Conservation (phyloP, 2,888 invertebrate species). For the Venusia cambrica region DNA sequence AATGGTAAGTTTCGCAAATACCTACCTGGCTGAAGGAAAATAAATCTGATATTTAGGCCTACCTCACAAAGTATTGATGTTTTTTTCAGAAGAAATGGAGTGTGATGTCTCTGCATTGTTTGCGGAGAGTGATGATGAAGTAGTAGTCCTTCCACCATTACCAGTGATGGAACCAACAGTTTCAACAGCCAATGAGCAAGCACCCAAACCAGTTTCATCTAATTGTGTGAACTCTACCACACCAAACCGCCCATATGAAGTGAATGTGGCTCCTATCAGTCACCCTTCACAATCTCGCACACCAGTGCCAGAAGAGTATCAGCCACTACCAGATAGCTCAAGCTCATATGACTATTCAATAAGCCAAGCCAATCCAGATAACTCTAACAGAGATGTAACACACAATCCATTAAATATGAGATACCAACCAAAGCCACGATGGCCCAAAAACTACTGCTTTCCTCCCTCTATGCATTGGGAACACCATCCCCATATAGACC, state of each 20-base stretch:
- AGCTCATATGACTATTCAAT: conserved; percentile 60
- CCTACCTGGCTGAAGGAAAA: neutral
- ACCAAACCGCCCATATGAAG: conserved; percentile 54
- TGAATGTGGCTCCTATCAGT: conserved; percentile 49
- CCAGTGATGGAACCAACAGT: conserved; percentile 40
- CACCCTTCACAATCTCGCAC: conserved; percentile 61
- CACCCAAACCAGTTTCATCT: conserved; percentile 55
- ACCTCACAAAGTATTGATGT: conserved; percentile 12
- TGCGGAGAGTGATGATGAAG: conserved; percentile 84
- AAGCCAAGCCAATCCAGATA: conserved; percentile 44
- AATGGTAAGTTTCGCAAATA: conserved; percentile 56
- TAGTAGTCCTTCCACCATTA: conserved; percentile 61
- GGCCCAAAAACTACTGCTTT: conserved; percentile 54
- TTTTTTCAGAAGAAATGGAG: conserved; percentile 82
- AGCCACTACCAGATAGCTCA: conserved; percentile 70
- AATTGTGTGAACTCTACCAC: conserved; percentile 63
- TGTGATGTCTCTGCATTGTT: conserved; percentile 84
- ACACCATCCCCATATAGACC: conserved; percentile 12
- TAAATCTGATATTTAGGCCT: neutral
- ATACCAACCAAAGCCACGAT: conserved; percentile 65
- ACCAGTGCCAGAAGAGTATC: conserved; percentile 73
- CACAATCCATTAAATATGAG: conserved; percentile 49
- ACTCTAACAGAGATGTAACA: conserved; percentile 40
- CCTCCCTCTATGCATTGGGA: conserved; percentile 33
- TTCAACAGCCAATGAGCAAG: conserved; percentile 38